These are phyloP conservation scores for Macropodus opercularis DNA, from an alignment of 2,797 vertebrate genomes.

Conservation along the genomic window DNA sequence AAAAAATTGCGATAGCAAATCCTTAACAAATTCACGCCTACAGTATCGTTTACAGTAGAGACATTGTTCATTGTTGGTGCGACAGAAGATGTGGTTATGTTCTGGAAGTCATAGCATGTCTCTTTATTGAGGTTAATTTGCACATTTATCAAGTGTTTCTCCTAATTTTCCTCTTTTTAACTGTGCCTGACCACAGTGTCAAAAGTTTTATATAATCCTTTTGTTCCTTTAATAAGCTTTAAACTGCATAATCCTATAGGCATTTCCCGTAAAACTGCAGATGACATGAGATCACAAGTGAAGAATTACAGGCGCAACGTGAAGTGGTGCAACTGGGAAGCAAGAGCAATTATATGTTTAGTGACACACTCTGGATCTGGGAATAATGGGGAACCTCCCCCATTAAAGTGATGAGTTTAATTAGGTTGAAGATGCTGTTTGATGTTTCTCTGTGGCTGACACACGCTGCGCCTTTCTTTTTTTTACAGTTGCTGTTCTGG, in stretches of 20 bases:
- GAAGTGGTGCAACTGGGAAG: conserved; percentile 66
- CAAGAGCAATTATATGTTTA: conserved; percentile 75
- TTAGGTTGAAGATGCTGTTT: conserved; percentile 75
- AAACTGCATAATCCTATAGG: conserved; percentile 33
- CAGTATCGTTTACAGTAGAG: conserved; percentile 60
- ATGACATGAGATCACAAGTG: conserved; percentile 46
- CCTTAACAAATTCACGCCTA: conserved; percentile 66
- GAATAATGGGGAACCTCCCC: conserved; percentile 58
- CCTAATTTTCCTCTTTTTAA: conserved; percentile 8
- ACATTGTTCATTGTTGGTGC: conserved; percentile 66
- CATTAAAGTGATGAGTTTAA: conserved; percentile 69
- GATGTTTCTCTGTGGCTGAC: conserved; percentile 58
- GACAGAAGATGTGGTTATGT: conserved; percentile 59
- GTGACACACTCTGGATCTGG: conserved; percentile 63
- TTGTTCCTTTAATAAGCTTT: conserved; percentile 56
- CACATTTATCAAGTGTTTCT: conserved; percentile 39
- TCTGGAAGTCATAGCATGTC: conserved; percentile 30
- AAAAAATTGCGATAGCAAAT: conserved; percentile 60
- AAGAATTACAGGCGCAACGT: conserved; percentile 52
- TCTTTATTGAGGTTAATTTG: conserved; percentile 45
- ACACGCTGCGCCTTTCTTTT: conserved; percentile 66
- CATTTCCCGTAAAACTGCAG: conserved; percentile 36
- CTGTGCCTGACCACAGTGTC: conserved; percentile 27
- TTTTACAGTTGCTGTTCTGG: conserved; percentile 26
- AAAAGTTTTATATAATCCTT: conserved; percentile 26